Evolutionary conservation across 2,797 vertebrate species (phyloP).

Genomic region (Gymnoscopelus braueri): DNA sequence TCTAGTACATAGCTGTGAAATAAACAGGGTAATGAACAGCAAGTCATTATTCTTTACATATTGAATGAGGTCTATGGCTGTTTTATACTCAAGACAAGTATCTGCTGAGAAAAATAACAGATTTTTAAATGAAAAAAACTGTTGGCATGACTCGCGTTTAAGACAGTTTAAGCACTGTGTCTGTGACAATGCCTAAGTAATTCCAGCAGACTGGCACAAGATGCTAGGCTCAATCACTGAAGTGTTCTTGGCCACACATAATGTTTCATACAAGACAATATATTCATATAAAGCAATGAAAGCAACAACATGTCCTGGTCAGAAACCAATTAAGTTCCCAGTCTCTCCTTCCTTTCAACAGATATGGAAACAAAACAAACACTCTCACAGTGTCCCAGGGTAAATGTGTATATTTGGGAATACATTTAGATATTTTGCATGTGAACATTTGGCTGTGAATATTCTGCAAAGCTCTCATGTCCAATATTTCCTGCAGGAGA

Average conservation of each 20-base stretch:
- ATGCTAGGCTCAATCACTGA: slow-evolving; percentile 41
- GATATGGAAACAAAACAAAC: slow-evolving; percentile 23
- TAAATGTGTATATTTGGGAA: slow-evolving; percentile 11
- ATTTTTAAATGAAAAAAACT: too few relatives aligned
- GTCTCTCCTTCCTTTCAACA: slow-evolving; percentile 24
- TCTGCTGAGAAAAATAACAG: too few relatives aligned
- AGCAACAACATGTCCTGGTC: too few relatives aligned
- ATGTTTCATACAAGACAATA: slow-evolving; percentile 53
- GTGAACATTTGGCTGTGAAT: not conserved
- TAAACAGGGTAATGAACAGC: too few relatives aligned
- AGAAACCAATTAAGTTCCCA: slow-evolving; percentile 51
- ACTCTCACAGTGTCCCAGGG: slow-evolving; percentile 17
- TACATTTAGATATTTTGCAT: slow-evolving; percentile 4
- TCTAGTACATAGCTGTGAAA: too few relatives aligned
- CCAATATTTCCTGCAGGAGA: slow-evolving; percentile 4
- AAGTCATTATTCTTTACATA: too few relatives aligned
- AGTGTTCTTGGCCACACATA: slow-evolving; percentile 35
- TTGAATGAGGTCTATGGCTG: too few relatives aligned
- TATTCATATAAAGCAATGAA: slow-evolving; percentile 30
- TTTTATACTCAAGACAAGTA: too few relatives aligned
- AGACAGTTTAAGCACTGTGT: too few relatives aligned
- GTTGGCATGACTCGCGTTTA: too few relatives aligned
- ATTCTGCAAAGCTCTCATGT: not conserved
- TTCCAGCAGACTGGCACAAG: slow-evolving; percentile 33
- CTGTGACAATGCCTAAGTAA: too few relatives aligned